Evolutionary conservation across 1,140 invertebrate species (phyloP).

Genomic region (Arion vulgaris): DNA sequence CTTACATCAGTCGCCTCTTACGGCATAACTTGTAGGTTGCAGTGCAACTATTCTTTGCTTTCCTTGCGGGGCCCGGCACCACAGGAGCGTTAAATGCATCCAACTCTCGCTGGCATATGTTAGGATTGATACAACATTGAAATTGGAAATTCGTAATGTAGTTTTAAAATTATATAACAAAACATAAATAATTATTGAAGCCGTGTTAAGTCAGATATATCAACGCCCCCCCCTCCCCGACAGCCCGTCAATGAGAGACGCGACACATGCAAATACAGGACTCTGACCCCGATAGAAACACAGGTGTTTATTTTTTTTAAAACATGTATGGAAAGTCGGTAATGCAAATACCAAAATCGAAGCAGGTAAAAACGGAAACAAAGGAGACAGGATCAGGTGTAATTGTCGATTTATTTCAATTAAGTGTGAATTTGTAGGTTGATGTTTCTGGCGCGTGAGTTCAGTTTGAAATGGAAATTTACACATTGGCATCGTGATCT

Average conservation of each 20-base stretch:
- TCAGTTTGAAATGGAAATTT: neutral
- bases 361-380: neutral
- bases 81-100: no score
- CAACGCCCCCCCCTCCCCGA: neutral
- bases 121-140: no score
- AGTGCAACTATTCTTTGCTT: no score
- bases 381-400: neutral
- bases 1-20: no score
- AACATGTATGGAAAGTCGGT: neutral
- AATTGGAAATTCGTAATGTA: no score
- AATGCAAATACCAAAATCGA: neutral
- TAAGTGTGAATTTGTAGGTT: neutral
- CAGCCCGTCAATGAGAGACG: neutral
- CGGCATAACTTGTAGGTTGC: no score
- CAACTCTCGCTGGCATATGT: no score
- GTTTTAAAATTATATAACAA: no score
- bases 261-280: neutral
- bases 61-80: no score
- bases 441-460: neutral
- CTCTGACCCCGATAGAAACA: no score
- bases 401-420: slow-evolving; percentile 1
- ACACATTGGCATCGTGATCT: neutral
- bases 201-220: neutral
- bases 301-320: no score
- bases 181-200: neutral